A percentile compares a stretch with the other conserved stretches of the same genome.
Conservation (phyloP, 2,888 invertebrate species). For the Lacanobia wlatinum region DNA sequence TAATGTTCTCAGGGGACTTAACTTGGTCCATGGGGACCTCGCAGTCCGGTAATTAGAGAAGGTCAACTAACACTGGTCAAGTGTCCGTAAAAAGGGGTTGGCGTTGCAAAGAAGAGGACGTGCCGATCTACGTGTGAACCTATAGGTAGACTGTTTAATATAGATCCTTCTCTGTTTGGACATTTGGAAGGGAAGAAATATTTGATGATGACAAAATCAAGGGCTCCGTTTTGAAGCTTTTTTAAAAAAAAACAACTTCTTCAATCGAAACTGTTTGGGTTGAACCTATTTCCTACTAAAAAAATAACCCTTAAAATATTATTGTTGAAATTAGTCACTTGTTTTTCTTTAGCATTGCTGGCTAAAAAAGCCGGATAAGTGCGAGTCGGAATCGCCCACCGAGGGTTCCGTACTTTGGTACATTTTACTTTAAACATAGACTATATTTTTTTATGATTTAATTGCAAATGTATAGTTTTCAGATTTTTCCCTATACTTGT, state of each 20-base stretch:
- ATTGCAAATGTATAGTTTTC: no score
- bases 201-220: neutral
- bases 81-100: constrained; percentile 50
- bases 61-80: constrained; percentile 47
- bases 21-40: constrained; percentile 38
- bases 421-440: no score
- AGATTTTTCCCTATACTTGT: no score
- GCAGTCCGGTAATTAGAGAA: constrained; percentile 30
- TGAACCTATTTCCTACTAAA: no score
- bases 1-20: constrained; percentile 32
- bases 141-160: neutral
- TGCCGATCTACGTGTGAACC: neutral
- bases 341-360: no score
- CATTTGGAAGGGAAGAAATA: neutral
- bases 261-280: neutral
- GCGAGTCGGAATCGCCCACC: no score
- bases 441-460: no score
- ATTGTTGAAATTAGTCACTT: no score
- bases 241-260: neutral
- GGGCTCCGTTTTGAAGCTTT: neutral
- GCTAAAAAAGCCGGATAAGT: no score
- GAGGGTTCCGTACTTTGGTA: no score
- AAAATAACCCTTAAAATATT: no score
- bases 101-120: constrained; percentile 27
- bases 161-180: constrained; percentile 1